Evolutionary conservation across 2,113 vertebrate genomes (phyloP), one percentile per base, ranked within the genome.

Genomic region (Nansenia antarctica): DNA sequence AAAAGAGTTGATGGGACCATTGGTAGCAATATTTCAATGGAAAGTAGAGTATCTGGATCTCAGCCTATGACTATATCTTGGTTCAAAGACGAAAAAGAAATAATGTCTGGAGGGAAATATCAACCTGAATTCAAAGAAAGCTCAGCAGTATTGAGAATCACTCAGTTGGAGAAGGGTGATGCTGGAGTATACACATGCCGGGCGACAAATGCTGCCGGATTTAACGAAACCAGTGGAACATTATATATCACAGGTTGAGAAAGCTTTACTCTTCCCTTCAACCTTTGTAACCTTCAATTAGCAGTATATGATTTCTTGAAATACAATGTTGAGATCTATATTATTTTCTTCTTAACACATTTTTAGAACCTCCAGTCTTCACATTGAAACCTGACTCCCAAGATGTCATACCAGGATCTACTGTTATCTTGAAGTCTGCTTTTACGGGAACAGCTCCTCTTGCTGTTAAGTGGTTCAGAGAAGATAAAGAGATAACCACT

Each of bases 31-130:
- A 90, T 95, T 62, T 93, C 77, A 24, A 79, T 98, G 86, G 96
- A 99, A 68, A 96, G 96, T 87, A 98, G 93, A 85, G 93, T 98
- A 67, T 95, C 98, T 72, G 98, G 98, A 72, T 98, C 97, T 42
- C 95, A 98, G 67, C 96, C 97, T 45, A 96, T 99, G 93, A 94
- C 91, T 0, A 76, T 97, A 52, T 86, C 86, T 74, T 99, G 98
- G 98, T 98, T 96, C 86, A 99, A 98, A 87, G 94, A 98, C 12
- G 94, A 95, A 2, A 92, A 81, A 81, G 94, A 98, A 80, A 77
- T 98, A 22, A 60, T 81, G 15, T 52, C 93, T 76, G 92, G 93
- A 52, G 79, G 86, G 65, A 98, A 92, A 83, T 94, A 95, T 74
- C 90, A 87, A 83, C 81, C 92, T 53, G 90, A 94, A 1, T 94